Base-by-base conservation (phyloP, 2,113 vertebrate species). In the Hypomesus transpacificus region DNA sequence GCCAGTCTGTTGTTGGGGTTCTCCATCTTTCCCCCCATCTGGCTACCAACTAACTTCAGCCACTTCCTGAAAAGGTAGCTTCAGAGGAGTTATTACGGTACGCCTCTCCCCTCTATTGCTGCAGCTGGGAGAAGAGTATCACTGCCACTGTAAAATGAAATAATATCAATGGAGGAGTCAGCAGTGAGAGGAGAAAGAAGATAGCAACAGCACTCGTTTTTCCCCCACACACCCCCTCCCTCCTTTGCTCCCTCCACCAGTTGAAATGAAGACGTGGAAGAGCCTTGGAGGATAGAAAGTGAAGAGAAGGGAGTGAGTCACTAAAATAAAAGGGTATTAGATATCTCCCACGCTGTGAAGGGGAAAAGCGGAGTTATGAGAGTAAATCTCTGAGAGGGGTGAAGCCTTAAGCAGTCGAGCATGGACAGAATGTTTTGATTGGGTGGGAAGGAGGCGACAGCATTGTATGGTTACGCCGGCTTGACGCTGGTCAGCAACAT, bases 1-100 rank as follows among this genome's bases (percentile, higher is more conserved):
- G 31, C 7, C 65, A 80, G 81, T 86, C 75, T 18, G 17, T 16
- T 82, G 80, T 87, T 80, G 7, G 65, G 75, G 80, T 26, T 82
- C 82, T 80, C 79, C 22, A 70, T 80, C 74, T 63, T 71, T 83
- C 79, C 67, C 61, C 66, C 78, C 51, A 70, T 8, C 31, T 70
- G 63, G 75, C 75, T 75, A 76, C 68, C 79, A 51, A 70, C 56
- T 76, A 2, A 46, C 71, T 59, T 67, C 77, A 59, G 66, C 62
- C 76, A 58, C 75, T 75, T 74, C 75, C 71, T 67, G 63, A 31
- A 83, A 83, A 86, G 81, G 88, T 81, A 86, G 82, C 82, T 84
- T 71, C 66, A 74, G 62, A 39, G 80, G 65, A 79, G 81, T 77
- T 85, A 86, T 89, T 86, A 88, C 39, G 8, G 39, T 46, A 46